These are phyloP conservation scores for Proctacanthus coquilletti DNA, from an alignment of 1,140 invertebrate genomes.

Conservation along the genomic window DNA sequence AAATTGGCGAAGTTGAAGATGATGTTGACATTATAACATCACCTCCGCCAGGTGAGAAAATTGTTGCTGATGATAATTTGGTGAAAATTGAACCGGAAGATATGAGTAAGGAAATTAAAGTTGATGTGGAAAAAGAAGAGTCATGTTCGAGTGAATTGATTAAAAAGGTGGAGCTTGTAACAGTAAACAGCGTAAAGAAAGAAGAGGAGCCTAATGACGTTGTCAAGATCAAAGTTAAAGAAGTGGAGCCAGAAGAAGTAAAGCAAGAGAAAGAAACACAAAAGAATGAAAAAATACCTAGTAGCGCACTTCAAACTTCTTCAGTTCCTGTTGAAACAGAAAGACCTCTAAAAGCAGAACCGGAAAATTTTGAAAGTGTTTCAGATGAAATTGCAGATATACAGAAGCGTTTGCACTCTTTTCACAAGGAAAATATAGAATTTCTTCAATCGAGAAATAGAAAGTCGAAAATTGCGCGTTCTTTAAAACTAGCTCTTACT, in stretches of 20 bases:
- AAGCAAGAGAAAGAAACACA: not conserved
- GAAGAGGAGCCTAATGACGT: too few relatives aligned
- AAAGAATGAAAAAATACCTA: not conserved
- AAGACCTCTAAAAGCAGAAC: not conserved
- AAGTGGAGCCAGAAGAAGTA: not conserved
- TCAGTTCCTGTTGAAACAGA: conserved; percentile 1
- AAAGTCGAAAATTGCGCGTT: conserved; percentile 22
- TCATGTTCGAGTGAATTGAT: too few relatives aligned
- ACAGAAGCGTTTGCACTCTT: conserved; percentile 39
- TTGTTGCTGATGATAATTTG: conserved; percentile 26
- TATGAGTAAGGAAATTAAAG: conserved; percentile 24
- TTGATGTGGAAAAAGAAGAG: conserved; percentile 28
- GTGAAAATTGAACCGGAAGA: conserved; percentile 25
- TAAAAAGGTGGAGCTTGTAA: too few relatives aligned
- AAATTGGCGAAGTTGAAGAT: conserved; percentile 11
- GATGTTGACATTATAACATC: conserved; percentile 25
- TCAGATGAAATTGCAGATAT: conserved; percentile 39
- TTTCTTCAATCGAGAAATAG: conserved; percentile 41
- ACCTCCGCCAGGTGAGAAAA: conserved; percentile 25
- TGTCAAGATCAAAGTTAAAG: too few relatives aligned
- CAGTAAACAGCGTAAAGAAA: too few relatives aligned
- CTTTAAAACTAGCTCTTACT: conserved; percentile 8
- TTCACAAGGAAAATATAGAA: conserved; percentile 40
- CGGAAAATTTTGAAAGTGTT: not conserved
- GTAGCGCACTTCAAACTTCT: not conserved